Evolutionary conservation across 2,113 vertebrate genomes (phyloP), one percentile per base, ranked within the genome.

Genomic region (Plectropomus leopardus): DNA sequence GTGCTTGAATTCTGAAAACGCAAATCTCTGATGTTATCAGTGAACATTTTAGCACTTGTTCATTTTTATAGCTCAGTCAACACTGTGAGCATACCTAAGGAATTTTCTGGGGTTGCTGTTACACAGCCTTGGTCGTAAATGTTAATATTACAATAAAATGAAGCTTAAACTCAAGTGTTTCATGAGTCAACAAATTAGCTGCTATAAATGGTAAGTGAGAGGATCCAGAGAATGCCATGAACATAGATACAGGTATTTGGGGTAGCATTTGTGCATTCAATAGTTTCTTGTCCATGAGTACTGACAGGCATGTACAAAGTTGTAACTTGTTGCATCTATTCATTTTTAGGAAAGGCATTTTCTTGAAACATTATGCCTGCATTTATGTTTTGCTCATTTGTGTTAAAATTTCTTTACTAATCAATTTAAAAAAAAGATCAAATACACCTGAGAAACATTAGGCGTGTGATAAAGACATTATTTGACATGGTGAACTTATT

Each of bases 1-100:
- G 15, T 66, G n/a, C 30, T 69, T 47, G 34, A 73, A 48, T 78
- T 2, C 30, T 50, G 47, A 74, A 69, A 16, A 51, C 7, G 4
- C 13, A 51, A 23, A 72, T 69, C 17, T 72, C 24, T 48, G 26
- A 59, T 65, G 11, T 54, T 47, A 47, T 72, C 40, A 32, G 7
- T 66, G 7, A 71, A 55, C 53, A 21, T 59, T n/a, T 59, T 32
- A 4, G 7, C 54, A 68, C 17, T 28, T 32, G 23, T 48, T 24
- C 3, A 50, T 75, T 47, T 69, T 40, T 17, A 21, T 10, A 42
- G 13, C 36, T 44, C 21, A 44, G 26, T 48, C 23, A 47, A 45
- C 9, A 65, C 28, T 57, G n/a, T 30, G 26, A 24, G 17, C 1
- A 30, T 32, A 44, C n/a, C 17, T 64, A 54, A 8, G 16, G 16